Evolutionary conservation across 2,797 vertebrate genomes (phyloP).

Genomic region (Argyrosomus regius): DNA sequence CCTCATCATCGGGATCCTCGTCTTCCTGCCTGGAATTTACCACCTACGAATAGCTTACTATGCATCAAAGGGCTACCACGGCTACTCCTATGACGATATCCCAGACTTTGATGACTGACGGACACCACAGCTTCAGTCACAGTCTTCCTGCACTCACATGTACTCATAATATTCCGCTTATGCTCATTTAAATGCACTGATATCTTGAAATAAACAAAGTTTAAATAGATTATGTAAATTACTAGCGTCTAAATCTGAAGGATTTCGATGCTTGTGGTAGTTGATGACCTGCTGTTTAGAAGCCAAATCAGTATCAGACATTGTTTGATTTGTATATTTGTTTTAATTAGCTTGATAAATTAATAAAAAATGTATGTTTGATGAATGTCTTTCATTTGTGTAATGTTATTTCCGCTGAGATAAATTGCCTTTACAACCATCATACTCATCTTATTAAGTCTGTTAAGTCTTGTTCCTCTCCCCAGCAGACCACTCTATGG

Average conservation of each 20-base stretch:
- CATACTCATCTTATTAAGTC: too few relatives aligned
- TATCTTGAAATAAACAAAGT: not conserved
- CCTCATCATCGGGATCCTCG: slow-evolving; percentile 95
- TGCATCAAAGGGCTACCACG: slow-evolving; percentile 93
- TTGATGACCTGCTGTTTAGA: slow-evolving; percentile 24
- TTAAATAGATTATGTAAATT: slow-evolving; percentile 8
- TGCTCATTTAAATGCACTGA: slow-evolving; percentile 4
- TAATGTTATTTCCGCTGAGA: not conserved
- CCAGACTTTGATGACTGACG: slow-evolving; percentile 96
- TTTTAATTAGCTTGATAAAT: slow-evolving; percentile 43
- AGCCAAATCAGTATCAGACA: slow-evolving; percentile 24
- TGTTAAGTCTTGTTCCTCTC: too few relatives aligned
- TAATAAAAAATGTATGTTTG: slow-evolving; percentile 31
- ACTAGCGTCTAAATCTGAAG: slow-evolving; percentile 1
- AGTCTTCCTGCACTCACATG: slow-evolving; percentile 14
- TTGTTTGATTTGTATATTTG: slow-evolving; percentile 45
- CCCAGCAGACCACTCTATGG: too few relatives aligned
- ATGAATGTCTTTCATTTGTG: slow-evolving; percentile 12
- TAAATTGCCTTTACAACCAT: not conserved
- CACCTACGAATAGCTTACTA: slow-evolving; percentile 97
- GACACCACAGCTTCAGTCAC: slow-evolving; percentile 6
- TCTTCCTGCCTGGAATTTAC: slow-evolving; percentile 97
- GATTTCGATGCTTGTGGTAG: not conserved
- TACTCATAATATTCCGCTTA: slow-evolving; percentile 10
- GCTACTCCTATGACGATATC: slow-evolving; percentile 98